Base-by-base conservation (phyloP, 1,140 invertebrate genomes). In the Hypsibius dujardini region DNA sequence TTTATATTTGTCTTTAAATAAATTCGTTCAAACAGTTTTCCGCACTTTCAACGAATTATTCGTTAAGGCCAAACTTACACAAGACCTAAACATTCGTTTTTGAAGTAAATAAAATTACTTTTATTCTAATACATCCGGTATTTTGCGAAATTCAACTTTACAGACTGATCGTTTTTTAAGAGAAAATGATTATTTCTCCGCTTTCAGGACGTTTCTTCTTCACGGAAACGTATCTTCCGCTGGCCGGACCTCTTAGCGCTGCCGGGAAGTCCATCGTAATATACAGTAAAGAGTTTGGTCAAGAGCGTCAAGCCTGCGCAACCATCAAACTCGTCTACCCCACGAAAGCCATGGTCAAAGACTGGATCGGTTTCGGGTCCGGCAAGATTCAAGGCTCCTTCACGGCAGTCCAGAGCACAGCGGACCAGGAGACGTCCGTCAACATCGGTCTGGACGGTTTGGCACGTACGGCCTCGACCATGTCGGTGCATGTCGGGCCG, bases 401-500 rank as follows among this genome's bases (percentile, higher is more conserved):
- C 62, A 15, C 62, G 12, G 62, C 62, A 42, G 7, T 42, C 12
- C 62, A 67, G 62, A 3, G 3, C 42, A 67, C 12, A 15, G 42
- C 12, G 12, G 12, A 7, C 12, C 62, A 67, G 45, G 62, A 67
- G 3, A 67, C 62, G 12, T 12, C 12, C 12, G 62, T 67, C 12
- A 67, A 15, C 45, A 67, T 67, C 45, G 42, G 62, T 7, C 42
- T 67, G 42, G 12, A 67, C 7, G 62, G 42, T 12, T 42, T 67
- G 42, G 62, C 3, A 7, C 62, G 62, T 42, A 7, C 62, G 3
- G 62, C 42, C 12, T 15, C 42, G 42, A 7, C 12, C 62, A 12
- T 67, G 62, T 15, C 12, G 62, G 42, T 67, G 7, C 62, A 67
- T 67, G 62, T 67, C 12, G 62, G 62, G 7, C 62, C 62, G 42